Conservation (phyloP, 1,140 invertebrate genomes). For the Drosophila orosa region DNA sequence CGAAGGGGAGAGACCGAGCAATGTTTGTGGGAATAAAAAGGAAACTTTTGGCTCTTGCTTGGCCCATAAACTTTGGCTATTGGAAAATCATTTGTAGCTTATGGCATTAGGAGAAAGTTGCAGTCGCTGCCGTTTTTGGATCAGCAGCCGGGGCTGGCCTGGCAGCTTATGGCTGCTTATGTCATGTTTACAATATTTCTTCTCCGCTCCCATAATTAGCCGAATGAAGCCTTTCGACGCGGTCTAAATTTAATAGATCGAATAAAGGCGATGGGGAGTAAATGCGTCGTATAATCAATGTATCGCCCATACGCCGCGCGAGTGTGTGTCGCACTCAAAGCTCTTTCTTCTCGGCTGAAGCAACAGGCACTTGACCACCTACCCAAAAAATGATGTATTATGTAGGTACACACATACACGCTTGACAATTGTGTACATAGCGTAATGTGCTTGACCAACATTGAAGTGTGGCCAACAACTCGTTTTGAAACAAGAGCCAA, state of each 20-base stretch:
- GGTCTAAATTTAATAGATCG: conserved; percentile 36
- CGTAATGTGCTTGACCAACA: conserved; percentile 77
- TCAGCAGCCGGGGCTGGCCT: conserved; percentile 18
- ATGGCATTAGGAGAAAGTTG: conserved; percentile 60
- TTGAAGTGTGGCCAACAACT: conserved; percentile 67
- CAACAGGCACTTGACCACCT: conserved; percentile 63
- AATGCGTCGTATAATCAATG: conserved; percentile 62
- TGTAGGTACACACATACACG: conserved; percentile 21
- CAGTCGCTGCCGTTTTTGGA: conserved; percentile 42
- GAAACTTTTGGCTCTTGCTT: conserved; percentile 9
- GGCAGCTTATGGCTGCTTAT: conserved; percentile 45
- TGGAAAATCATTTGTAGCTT: conserved; percentile 43
- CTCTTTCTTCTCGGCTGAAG: conserved; percentile 14
- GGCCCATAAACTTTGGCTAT: conserved; percentile 35
- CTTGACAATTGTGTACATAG: conserved; percentile 32
- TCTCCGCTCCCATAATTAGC: conserved; percentile 46
- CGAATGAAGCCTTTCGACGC: conserved; percentile 25
- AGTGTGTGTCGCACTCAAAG: conserved; percentile 63
- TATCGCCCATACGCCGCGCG: conserved; percentile 72
- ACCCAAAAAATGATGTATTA: conserved; percentile 45
- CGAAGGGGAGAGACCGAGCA: neutral
- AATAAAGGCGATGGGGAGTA: conserved; percentile 1
- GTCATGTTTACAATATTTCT: conserved; percentile 59
- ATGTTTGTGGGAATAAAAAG: conserved; percentile 14
- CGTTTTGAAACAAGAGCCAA: conserved; percentile 72